Base-by-base conservation (phyloP, 1,140 invertebrate species). In the Lepidurus apus region DNA sequence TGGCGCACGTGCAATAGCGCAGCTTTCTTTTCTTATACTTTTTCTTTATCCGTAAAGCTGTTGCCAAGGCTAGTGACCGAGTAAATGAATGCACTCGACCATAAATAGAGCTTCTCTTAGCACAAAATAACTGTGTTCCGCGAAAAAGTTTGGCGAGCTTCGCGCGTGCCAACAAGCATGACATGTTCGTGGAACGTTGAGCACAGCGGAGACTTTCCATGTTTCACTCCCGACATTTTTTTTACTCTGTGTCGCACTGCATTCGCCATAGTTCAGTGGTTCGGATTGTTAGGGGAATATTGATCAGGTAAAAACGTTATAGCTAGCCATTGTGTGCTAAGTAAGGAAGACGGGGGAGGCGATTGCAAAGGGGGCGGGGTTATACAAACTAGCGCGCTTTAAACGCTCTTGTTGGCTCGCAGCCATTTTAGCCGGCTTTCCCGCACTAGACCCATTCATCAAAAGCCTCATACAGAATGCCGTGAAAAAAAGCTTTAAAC, bases 61-160 rank as follows among this genome's bases (percentile, higher is more conserved):
- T 65, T 65, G 53, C 53, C 53, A 65, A 65, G 53, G 53, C 9
- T 65, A 65, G 53, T 65, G 53, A 17, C 53, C 13, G 53, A 65
- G 9, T 17, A 65, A 65, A 65, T 65, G 53, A 65, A 65, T 65
- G 53, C 53, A 65, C 9, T 65, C 9, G 53, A 17, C 53, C 53
- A 65, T 65, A 65, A 65, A 21, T 65, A 13, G 9, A 65, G 53
- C 53, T 65, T 65, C 21, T 65, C 13, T 21, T 65, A 9, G 8
- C 53, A 65, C 9, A 21, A 65, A 65, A 65, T 65, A 65, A 65
- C 53, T 21, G 53, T 21, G 13, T 65, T 65, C 53, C 53, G 53
- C 53, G 21, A 65, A 17, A 65, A 65, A 65, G 53, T 65, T 47
- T 17, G 45, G 45, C 45, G 45, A 47, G 5, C 45, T 47, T 65